Evolutionary conservation across 2,797 vertebrate species (phyloP).

Genomic region (Alauda arvensis): DNA sequence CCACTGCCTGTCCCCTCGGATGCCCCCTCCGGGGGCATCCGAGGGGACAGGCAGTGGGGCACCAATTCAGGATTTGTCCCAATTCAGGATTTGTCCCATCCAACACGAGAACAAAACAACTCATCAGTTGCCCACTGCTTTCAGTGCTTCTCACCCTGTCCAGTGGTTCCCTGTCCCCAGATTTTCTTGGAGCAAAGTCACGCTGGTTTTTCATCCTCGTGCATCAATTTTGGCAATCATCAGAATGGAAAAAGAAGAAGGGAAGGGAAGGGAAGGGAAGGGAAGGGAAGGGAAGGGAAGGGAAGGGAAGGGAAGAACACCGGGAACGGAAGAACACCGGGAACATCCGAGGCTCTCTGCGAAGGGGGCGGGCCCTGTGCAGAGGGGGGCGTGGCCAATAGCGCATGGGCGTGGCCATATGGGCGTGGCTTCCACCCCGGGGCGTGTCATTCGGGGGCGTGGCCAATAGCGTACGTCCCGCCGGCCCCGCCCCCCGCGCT

Average conservation of each 20-base stretch:
- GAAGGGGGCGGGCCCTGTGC: fast-evolving
- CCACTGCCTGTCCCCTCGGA: not conserved
- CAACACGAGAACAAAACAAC: not conserved
- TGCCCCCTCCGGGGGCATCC: no score
- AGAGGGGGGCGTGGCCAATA: fast-evolving
- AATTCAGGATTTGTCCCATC: no score
- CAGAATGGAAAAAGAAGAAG: no score
- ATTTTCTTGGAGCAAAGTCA: no score
- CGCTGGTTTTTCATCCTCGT: no score
- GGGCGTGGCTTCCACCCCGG: fast-evolving
- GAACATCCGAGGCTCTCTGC: fast-evolving
- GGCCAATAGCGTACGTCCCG: fast-evolving
- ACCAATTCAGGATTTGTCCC: no score
- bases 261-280: no score
- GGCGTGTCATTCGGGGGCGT: fast-evolving
- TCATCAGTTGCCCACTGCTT: not conserved
- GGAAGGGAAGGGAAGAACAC: no score
- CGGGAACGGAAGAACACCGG: no score
- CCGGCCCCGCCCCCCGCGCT: not conserved
- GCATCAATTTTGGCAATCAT: no score
- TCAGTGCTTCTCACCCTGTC: not conserved
- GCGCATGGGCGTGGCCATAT: fast-evolving
- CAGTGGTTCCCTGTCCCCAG: not conserved
- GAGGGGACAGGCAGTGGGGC: no score
- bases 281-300: no score